These are phyloP conservation scores for Aculops lycopersici DNA, from an alignment of 1,140 invertebrate species.

Conservation along the genomic window DNA sequence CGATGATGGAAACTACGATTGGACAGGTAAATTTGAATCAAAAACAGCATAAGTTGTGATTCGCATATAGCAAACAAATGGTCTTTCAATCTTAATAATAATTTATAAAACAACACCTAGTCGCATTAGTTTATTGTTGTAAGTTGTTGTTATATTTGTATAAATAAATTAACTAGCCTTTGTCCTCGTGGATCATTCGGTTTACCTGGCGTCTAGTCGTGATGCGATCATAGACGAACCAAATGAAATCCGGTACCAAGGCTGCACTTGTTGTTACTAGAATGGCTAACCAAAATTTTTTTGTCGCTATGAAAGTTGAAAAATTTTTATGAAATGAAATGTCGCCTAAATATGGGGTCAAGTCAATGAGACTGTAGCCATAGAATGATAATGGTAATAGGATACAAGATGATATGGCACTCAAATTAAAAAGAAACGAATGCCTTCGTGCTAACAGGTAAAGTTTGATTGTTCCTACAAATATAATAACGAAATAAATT, in stretches of 20 bases:
- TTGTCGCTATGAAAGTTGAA: neutral
- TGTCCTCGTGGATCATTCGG: too few species aligned
- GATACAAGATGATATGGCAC: neutral
- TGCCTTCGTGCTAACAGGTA: neutral
- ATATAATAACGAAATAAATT: neutral
- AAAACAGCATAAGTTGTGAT: too few species aligned
- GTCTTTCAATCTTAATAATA: too few species aligned
- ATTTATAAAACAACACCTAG: too few species aligned
- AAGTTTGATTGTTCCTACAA: neutral
- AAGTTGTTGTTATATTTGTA: too few species aligned
- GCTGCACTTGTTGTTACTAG: neutral
- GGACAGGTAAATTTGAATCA: slow-evolving; percentile 12
- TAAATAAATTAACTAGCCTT: too few species aligned
- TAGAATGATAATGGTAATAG: neutral
- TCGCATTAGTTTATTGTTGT: too few species aligned
- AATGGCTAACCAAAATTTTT: neutral
- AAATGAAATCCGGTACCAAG: neutral
- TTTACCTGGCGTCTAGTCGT: too few species aligned
- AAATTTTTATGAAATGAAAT: neutral
- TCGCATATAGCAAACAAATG: too few species aligned
- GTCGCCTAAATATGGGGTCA: neutral
- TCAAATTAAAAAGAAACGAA: neutral
- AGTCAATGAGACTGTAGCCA: neutral
- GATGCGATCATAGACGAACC: too few species aligned
- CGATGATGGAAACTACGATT: slow-evolving; percentile 21